Conservation (phyloP, 2,888 invertebrate genomes). For the Trissolcus brochymenae region DNA sequence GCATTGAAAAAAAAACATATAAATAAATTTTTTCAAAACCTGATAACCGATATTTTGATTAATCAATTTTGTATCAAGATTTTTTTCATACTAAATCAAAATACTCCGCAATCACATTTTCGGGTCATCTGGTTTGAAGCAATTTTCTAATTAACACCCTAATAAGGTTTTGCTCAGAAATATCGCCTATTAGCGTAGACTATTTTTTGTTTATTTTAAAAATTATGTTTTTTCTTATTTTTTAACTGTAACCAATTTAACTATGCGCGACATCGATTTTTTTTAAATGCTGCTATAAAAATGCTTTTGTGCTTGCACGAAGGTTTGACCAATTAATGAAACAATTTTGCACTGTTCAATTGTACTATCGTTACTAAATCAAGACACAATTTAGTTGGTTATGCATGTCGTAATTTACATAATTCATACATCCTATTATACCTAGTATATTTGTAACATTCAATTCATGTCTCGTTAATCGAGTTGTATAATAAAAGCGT, state of each 20-base stretch:
- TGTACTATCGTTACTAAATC: slow-evolving; percentile 30
- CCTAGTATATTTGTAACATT: slow-evolving; percentile 7
- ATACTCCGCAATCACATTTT: too few species aligned
- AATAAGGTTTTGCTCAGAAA: background rate
- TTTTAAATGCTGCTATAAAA: slow-evolving; percentile 32
- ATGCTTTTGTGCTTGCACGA: slow-evolving; percentile 35
- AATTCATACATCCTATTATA: background rate
- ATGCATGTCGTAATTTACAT: slow-evolving; percentile 5
- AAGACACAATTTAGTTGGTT: slow-evolving; percentile 11
- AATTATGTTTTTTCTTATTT: background rate
- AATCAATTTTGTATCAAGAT: too few species aligned
- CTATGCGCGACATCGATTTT: slow-evolving; percentile 8
- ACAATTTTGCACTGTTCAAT: slow-evolving; percentile 30
- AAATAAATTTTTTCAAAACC: too few species aligned
- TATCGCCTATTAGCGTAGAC: background rate
- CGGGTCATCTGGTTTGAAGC: too few species aligned
- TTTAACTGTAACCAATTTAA: slow-evolving; percentile 1
- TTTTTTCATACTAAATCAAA: too few species aligned
- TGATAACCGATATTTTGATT: too few species aligned
- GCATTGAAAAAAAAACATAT: too few species aligned
- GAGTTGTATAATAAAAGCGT: slow-evolving; percentile 11
- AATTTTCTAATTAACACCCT: too few species aligned
- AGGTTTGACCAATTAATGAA: slow-evolving; percentile 18
- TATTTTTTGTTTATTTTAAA: background rate
- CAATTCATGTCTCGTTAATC: background rate